Conservation (phyloP, 1,140 invertebrate species). For the Macrocentrus cingulum region DNA sequence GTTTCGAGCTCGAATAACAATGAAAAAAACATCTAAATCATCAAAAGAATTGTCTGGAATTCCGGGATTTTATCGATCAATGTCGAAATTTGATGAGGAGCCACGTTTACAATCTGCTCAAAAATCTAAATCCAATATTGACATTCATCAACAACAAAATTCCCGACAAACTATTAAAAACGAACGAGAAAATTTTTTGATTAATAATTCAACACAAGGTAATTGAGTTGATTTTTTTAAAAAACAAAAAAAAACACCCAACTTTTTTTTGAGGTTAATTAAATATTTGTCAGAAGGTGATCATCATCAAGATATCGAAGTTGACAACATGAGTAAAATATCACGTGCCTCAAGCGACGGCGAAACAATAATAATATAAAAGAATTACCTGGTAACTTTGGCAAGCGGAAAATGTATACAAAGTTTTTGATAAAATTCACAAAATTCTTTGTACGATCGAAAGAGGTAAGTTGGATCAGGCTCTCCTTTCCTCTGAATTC, state of each 20-base stretch:
- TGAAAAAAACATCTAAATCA: constrained; percentile 22
- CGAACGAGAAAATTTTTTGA: no score
- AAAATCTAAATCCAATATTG: no score
- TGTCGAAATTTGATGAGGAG: constrained; percentile 31
- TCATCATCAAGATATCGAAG: constrained; percentile 16
- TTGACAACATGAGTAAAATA: constrained; percentile 25
- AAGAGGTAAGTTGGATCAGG: constrained; percentile 84
- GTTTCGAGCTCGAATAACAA: constrained; percentile 49
- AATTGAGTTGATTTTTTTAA: no score
- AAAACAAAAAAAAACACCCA: no score
- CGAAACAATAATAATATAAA: constrained; percentile 5
- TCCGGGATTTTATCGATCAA: constrained; percentile 33
- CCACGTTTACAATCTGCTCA: no score
- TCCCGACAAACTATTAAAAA: no score
- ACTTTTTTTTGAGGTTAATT: no score
- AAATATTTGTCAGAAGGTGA: not conserved
- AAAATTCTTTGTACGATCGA: constrained; percentile 94
- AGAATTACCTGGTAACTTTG: constrained; percentile 74
- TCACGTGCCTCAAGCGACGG: constrained; percentile 19
- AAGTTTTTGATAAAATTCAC: constrained; percentile 93
- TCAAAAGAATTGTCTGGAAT: not conserved
- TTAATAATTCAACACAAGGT: no score
- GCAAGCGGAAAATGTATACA: constrained; percentile 89
- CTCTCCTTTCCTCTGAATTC: constrained; percentile 82
- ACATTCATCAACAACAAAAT: no score